Evolutionary conservation across 2,797 vertebrate genomes (phyloP).

Genomic region (Meda fulgida): DNA sequence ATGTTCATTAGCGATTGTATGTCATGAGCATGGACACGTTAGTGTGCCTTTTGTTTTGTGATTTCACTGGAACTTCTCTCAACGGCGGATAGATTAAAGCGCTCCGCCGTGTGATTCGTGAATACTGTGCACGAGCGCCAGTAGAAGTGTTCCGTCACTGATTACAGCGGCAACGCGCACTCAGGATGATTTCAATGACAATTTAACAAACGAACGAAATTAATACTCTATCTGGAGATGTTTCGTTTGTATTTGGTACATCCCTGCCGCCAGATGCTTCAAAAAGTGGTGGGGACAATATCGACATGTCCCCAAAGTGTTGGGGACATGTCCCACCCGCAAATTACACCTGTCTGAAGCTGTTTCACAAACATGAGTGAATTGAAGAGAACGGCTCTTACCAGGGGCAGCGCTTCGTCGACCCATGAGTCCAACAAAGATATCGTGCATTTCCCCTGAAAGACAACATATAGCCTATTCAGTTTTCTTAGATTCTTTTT

Average conservation of each 20-base stretch:
- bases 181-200: not conserved
- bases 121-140: not conserved
- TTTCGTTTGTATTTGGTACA: not conserved
- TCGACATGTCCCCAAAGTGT: not conserved
- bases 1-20: not conserved
- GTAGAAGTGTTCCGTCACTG: not conserved
- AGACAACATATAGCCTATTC: slow-evolving; percentile 43
- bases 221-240: not conserved
- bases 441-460: slow-evolving; percentile 93
- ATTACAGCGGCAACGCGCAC: not conserved
- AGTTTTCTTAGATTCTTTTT: not conserved
- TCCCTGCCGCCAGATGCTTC: not conserved
- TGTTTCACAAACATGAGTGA: not conserved
- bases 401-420: slow-evolving; percentile 80
- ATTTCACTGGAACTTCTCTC: not conserved
- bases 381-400: slow-evolving; percentile 3
- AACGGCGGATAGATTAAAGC: not conserved
- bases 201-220: not conserved
- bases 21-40: not conserved
- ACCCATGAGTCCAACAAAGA: slow-evolving; percentile 97
- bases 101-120: no score
- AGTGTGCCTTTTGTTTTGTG: not conserved
- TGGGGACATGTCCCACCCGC: not conserved
- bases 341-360: not conserved
- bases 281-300: not conserved